Evolutionary conservation across 1,140 invertebrate species (phyloP).

Genomic region (Venturia canescens): DNA sequence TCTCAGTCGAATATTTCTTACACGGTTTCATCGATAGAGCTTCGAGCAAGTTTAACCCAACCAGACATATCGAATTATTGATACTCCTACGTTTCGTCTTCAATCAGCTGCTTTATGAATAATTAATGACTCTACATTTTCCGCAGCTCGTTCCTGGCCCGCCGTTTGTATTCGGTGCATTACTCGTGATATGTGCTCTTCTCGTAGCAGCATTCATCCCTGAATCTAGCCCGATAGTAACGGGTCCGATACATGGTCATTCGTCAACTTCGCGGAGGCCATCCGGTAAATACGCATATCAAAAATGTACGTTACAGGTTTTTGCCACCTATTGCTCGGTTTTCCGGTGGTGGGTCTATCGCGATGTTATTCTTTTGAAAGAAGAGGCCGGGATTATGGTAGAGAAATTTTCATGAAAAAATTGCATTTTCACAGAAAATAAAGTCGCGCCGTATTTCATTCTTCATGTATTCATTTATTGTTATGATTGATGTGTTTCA

Average conservation of each 20-base stretch:
- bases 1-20: no score
- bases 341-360: slow-evolving; percentile 73
- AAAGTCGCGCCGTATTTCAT: no score
- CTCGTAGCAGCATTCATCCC: slow-evolving; percentile 95
- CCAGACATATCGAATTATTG: no score
- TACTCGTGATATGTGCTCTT: slow-evolving; percentile 96
- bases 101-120: slow-evolving; percentile 18
- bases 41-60: no score
- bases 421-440: no score
- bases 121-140: slow-evolving; percentile 54
- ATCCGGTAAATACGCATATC: slow-evolving; percentile 78
- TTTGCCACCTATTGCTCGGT: slow-evolving; percentile 71
- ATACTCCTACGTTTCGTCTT: no score
- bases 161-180: slow-evolving; percentile 98
- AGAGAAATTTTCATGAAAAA: background rate
- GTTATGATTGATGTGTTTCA: no score
- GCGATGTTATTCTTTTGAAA: slow-evolving; percentile 5
- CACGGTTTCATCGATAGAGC: no score
- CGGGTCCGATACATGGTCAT: slow-evolving; percentile 75
- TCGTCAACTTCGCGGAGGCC: slow-evolving; percentile 75
- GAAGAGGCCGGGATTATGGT: background rate
- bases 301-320: slow-evolving; percentile 77
- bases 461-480: no score
- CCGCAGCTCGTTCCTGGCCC: slow-evolving; percentile 95
- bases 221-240: slow-evolving; percentile 79